Evolutionary conservation across 2,888 invertebrate genomes (phyloP).

Genomic region (Aleiodes alternator): DNA sequence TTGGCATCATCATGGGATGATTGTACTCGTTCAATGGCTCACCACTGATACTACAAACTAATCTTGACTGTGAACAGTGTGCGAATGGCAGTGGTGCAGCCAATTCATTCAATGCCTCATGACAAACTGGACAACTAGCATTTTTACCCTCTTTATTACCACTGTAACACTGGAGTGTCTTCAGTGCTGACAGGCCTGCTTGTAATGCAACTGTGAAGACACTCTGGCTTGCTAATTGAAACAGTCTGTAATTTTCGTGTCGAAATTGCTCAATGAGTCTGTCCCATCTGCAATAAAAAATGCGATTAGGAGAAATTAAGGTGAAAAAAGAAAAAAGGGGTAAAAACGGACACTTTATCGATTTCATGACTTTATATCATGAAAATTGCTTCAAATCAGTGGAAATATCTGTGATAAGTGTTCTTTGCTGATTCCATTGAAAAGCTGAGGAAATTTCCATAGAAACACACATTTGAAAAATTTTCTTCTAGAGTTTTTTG

Average conservation of each 20-base stretch:
- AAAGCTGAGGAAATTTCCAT: too few relatives aligned
- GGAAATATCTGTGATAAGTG: too few relatives aligned
- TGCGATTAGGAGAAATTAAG: conserved; percentile 1
- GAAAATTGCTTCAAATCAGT: too few relatives aligned
- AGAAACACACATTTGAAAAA: too few relatives aligned
- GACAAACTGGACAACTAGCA: conserved; percentile 94
- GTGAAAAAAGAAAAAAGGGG: not conserved
- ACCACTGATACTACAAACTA: conserved; percentile 94
- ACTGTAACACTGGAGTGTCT: conserved; percentile 85
- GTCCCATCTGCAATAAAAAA: conserved; percentile 81
- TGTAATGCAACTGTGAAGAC: conserved; percentile 94
- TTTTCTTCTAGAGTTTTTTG: too few relatives aligned
- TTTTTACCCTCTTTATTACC: conserved; percentile 81
- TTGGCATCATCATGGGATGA: conserved; percentile 98
- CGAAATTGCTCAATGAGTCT: conserved; percentile 93
- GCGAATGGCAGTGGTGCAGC: conserved; percentile 94
- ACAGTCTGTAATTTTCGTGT: conserved; percentile 94
- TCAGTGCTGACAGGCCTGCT: conserved; percentile 95
- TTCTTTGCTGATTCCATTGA: too few relatives aligned
- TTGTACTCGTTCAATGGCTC: conserved; percentile 97
- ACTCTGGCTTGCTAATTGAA: conserved; percentile 93
- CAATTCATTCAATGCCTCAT: conserved; percentile 89
- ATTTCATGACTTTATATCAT: too few relatives aligned
- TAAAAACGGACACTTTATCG: not conserved
- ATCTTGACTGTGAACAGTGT: conserved; percentile 96